Percentiles rank a stretch among this genome's conserved stretches.
Evolutionary conservation across 2,113 vertebrate genomes (phyloP).

Genomic region (Daubentonia madagascariensis): DNA sequence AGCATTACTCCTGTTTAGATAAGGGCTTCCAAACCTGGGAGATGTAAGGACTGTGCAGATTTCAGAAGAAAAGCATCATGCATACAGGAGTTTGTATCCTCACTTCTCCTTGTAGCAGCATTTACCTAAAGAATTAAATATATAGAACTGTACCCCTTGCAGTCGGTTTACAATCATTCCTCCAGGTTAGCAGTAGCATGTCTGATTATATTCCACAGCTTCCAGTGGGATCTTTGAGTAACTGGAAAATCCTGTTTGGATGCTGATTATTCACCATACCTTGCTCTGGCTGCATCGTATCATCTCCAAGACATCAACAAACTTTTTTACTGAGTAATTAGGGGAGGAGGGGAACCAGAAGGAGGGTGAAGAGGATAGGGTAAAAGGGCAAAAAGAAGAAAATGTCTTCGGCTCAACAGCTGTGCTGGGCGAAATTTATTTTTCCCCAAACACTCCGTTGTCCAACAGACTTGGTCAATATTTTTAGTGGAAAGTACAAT

Average conservation of each 20-base stretch:
- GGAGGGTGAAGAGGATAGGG: not conserved
- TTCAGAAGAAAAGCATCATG: not conserved
- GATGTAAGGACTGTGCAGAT: not conserved
- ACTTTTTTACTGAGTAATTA: slow-evolving; percentile 44
- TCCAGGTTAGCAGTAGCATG: not conserved
- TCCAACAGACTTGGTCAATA: slow-evolving; percentile 45
- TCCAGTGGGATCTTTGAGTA: slow-evolving; percentile 47
- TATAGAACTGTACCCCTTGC: not conserved
- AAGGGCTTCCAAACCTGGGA: not conserved
- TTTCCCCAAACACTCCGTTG: slow-evolving; percentile 21
- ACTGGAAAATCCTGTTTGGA: slow-evolving; percentile 16
- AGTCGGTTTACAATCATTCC: slow-evolving; percentile 18
- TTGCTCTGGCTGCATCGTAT: slow-evolving; percentile 47
- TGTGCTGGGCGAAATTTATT: not conserved
- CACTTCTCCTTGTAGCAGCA: not conserved
- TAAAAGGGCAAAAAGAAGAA: not conserved
- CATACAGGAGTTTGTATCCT: not conserved
- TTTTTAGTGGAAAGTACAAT: slow-evolving; percentile 39
- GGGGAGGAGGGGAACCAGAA: slow-evolving; percentile 18
- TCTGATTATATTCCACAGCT: slow-evolving; percentile 35
- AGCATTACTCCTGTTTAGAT: not conserved
- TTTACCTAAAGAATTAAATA: slow-evolving; percentile 37
- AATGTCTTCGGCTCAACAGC: not conserved
- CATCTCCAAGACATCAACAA: slow-evolving; percentile 44
- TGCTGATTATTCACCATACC: slow-evolving; percentile 26